These are phyloP conservation scores for Cnemophilus loriae DNA, from an alignment of 2,113 vertebrate genomes.

Conservation along the genomic window DNA sequence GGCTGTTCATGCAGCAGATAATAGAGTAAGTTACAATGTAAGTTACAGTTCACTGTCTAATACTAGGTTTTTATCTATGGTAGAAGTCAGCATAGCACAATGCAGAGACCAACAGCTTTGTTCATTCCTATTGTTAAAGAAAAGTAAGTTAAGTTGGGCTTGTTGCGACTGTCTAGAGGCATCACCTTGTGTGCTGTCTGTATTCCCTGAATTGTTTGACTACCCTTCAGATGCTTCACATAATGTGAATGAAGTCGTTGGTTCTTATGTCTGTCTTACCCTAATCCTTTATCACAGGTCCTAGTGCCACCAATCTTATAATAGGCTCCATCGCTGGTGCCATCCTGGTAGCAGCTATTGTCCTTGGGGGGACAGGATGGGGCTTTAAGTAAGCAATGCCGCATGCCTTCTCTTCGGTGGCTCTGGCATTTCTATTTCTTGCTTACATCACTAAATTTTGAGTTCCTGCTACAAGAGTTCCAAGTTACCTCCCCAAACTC, in stretches of 20 bases:
- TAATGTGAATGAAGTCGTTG: constrained; percentile 67
- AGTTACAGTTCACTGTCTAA: not conserved
- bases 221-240: constrained; percentile 67
- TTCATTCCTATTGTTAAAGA: not conserved
- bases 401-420: constrained; percentile 92
- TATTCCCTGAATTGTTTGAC: constrained; percentile 37
- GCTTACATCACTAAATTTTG: constrained; percentile 90
- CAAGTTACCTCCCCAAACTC: not conserved
- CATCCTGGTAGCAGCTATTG: constrained; percentile 99
- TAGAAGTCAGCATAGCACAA: not conserved
- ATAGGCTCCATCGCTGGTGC: constrained; percentile 99
- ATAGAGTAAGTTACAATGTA: not conserved
- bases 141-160: not conserved
- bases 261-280: constrained; percentile 88
- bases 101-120: constrained; percentile 13
- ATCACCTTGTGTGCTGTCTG: constrained; percentile 18
- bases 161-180: not conserved
- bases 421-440: constrained; percentile 86
- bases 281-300: constrained; percentile 96
- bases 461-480: constrained; percentile 90
- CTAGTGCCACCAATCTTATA: constrained; percentile 99
- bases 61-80: not conserved
- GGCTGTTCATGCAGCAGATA: not conserved
- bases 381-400: constrained; percentile 99
- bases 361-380: constrained; percentile 99